Conservation (phyloP, 2,888 invertebrate genomes). For the Nineta flava region DNA sequence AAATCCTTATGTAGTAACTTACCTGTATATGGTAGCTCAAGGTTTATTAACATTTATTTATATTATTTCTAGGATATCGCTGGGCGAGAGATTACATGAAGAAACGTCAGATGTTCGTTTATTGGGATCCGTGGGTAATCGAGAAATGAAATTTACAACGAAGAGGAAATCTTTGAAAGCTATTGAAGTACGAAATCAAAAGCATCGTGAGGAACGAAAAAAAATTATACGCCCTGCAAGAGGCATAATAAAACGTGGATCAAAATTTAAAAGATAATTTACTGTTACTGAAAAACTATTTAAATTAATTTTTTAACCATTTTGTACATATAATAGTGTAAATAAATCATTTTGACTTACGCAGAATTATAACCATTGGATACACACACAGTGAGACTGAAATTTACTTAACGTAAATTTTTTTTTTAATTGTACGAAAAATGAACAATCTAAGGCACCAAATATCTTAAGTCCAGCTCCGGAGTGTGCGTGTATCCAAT, state of each 20-base stretch:
- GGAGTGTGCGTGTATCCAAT: too few species aligned
- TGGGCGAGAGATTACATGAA: conserved; percentile 55
- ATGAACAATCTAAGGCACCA: too few species aligned
- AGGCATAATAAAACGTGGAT: conserved; percentile 17
- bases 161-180: conserved; percentile 36
- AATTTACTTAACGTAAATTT: too few species aligned
- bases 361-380: too few species aligned
- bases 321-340: neutral
- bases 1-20: too few species aligned
- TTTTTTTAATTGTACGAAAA: too few species aligned
- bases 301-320: neutral
- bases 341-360: too few species aligned
- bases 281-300: too few species aligned
- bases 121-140: conserved; percentile 48
- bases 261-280: too few species aligned
- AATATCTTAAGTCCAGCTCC: too few species aligned
- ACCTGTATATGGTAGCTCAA: too few species aligned
- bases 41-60: neutral
- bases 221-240: conserved; percentile 41
- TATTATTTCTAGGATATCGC: conserved; percentile 37
- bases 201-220: conserved; percentile 54
- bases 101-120: conserved; percentile 38
- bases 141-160: conserved; percentile 64
- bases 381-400: too few species aligned
- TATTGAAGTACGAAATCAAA: conserved; percentile 41